These are phyloP conservation scores for Scalopus aquaticus DNA, from an alignment of 2,113 vertebrate species.

Conservation along the genomic window DNA sequence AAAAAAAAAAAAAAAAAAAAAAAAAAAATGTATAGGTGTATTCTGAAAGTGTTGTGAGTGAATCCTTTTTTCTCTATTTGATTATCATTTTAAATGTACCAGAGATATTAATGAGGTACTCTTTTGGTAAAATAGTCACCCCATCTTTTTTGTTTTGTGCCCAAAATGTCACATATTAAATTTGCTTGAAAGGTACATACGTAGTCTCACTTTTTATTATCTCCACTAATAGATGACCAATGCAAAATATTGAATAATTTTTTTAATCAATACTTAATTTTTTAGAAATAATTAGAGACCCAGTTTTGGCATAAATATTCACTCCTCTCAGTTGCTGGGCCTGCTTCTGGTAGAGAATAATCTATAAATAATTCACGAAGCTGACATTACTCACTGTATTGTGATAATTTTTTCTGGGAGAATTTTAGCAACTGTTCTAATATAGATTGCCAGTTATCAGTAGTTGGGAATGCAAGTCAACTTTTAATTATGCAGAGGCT, in stretches of 20 bases:
- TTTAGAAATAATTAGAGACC: conserved; percentile 71
- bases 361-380: conserved; percentile 76
- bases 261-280: conserved; percentile 70
- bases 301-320: conserved; percentile 54
- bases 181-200: conserved; percentile 19
- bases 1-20: too few species aligned
- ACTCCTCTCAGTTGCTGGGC: conserved; percentile 55
- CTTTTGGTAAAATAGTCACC: conserved; percentile 11
- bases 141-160: neutral
- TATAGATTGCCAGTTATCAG: conserved; percentile 69
- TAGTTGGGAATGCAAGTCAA: conserved; percentile 71
- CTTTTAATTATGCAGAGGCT: conserved; percentile 72
- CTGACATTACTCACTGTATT: conserved; percentile 71
- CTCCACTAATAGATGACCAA: conserved; percentile 65
- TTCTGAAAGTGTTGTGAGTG: neutral
- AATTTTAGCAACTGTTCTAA: conserved; percentile 74
- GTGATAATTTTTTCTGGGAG: conserved; percentile 69
- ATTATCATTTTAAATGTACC: conserved; percentile 14
- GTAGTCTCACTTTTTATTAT: conserved; percentile 46
- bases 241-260: conserved; percentile 62
- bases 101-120: neutral
- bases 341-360: conserved; percentile 46
- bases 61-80: neutral
- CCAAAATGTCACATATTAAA: conserved; percentile 61
- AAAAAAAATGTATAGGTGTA: too few species aligned